Percentiles rank a stretch among this genome's conserved stretches.
phyloP scores from a whole-genome alignment of 2,113 vertebrate genomes.

The Microtus montanus region DNA sequence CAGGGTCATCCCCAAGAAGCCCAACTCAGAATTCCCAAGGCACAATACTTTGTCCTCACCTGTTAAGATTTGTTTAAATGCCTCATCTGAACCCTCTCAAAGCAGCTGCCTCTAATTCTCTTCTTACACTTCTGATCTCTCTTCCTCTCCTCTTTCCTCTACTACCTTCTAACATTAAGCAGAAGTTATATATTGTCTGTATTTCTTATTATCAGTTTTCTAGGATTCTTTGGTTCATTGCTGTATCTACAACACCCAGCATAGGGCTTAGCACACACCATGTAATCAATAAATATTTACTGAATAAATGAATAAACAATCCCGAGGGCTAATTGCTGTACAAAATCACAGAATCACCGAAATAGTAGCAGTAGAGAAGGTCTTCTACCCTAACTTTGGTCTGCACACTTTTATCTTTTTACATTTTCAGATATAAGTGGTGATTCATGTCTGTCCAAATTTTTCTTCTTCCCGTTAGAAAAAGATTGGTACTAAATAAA shows the following conservation, averaged over 20 bases:
- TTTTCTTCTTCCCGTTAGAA: background rate
- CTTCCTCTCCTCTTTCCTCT: background rate
- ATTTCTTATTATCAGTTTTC: background rate
- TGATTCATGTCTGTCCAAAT: background rate
- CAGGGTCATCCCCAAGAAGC: background rate
- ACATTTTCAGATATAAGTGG: background rate
- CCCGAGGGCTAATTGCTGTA: background rate
- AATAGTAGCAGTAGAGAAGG: background rate
- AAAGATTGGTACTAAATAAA: background rate
- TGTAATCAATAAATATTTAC: conserved; percentile 41
- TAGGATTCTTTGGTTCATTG: background rate
- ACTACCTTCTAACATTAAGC: background rate
- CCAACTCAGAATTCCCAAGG: background rate
- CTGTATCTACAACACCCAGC: background rate
- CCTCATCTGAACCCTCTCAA: background rate
- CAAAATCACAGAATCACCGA: background rate
- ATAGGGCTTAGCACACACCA: background rate
- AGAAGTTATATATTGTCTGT: background rate
- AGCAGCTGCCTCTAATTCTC: background rate
- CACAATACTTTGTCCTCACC: background rate
- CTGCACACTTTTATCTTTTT: background rate
- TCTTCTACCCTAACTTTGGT: accelerated
- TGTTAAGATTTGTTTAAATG: background rate
- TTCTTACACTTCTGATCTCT: background rate
- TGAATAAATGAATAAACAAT: conserved; percentile 26